Base-by-base conservation (phyloP, 2,113 vertebrate genomes). In the Pedetes capensis region DNA sequence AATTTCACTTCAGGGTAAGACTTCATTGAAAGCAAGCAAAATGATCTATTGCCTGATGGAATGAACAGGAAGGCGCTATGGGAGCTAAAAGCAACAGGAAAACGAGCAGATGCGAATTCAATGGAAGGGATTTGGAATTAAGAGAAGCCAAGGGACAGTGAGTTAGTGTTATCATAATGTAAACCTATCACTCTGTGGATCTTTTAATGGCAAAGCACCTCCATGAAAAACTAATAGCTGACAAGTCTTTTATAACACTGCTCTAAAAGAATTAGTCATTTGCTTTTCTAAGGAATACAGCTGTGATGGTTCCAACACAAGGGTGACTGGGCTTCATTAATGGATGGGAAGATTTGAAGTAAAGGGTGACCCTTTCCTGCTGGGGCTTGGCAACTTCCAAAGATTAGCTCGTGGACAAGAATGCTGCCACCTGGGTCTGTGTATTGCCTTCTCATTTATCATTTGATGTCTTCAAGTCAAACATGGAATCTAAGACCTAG, bases 191-290 rank as follows among this genome's bases (percentile, higher is more conserved):
- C 47, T 72, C 49, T 78, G 42, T 37, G 91, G 17, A 22, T 47
- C 87, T 91, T 89, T 89, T 91, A 86, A 92, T 91, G 82, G 17
- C 64, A 87, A 97, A 89, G 80, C 39, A 76, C 42, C 55, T 76
- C 61, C 90, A 95, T 66, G 95, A 95, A 84, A 88, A 95, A 94
- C 84, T 66, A 93, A 92, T 14, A 87, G 57, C 47, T 82, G 92
- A 95, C 88, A 75, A 84, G 29, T 64, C 29, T 94, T 97, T 94
- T 68, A 79, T 69, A 94, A 87, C 12, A 86, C 34, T 89, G 75
- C 53, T 87, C 61, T 71, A 75, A 68, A 94, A 68, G 57, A 91
- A 57, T 84, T 49, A 74, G 14, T 75, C 61, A 82, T 59, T 96
- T 89, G 79, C 81, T 92, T 74, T 93, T 79, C 42, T 95, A 69